Percentiles rank a stretch among this genome's conserved stretches.
phyloP scores from a whole-genome alignment of 1,140 invertebrate genomes.

The Drosophila navojoa region DNA sequence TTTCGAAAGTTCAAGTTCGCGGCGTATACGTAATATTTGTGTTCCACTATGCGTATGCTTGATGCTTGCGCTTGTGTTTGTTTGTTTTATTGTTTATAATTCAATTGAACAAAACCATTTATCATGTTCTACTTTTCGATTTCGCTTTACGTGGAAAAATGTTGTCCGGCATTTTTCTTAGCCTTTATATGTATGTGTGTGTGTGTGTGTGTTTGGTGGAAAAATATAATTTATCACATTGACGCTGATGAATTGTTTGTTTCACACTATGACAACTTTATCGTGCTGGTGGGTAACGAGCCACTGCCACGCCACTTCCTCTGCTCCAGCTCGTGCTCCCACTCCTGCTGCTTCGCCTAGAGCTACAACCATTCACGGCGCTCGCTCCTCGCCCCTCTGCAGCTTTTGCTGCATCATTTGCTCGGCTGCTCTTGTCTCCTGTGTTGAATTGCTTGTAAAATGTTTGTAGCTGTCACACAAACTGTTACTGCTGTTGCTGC shows the following conservation, averaged over 20 bases:
- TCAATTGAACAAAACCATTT: constrained; percentile 71
- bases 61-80: constrained; percentile 21
- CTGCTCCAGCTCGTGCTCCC: neutral
- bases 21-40: constrained; percentile 36
- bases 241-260: constrained; percentile 80
- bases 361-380: constrained; percentile 2
- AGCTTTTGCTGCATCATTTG: constrained; percentile 54
- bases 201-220: constrained; percentile 47
- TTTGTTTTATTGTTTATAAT: constrained; percentile 66
- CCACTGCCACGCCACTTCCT: neutral
- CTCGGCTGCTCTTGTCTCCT: constrained; percentile 42
- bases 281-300: constrained; percentile 40
- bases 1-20: constrained; percentile 9
- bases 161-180: constrained; percentile 59
- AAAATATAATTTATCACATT: constrained; percentile 77
- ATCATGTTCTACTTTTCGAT: constrained; percentile 69
- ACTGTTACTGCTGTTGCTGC: constrained; percentile 32
- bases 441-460: constrained; percentile 77
- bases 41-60: constrained; percentile 48
- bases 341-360: constrained; percentile 13
- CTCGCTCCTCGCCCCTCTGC: neutral
- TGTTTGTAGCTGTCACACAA: constrained; percentile 74
- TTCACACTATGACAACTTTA: constrained; percentile 79
- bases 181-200: neutral
- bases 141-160: constrained; percentile 57